Evolutionary conservation across 2,797 vertebrate species (phyloP).

Genomic region (Carcharodon carcharias): DNA sequence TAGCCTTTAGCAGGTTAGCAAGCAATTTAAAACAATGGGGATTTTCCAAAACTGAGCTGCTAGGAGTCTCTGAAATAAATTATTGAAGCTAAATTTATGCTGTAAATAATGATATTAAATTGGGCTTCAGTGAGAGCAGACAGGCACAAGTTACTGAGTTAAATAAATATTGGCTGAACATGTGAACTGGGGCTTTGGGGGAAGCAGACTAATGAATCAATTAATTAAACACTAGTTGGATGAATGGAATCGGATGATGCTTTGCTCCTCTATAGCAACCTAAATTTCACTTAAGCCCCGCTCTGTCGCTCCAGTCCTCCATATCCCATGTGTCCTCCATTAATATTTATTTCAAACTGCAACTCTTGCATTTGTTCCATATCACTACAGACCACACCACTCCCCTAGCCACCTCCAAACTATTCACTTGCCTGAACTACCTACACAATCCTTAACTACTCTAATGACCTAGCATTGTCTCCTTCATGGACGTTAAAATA

Average conservation of each 20-base stretch:
- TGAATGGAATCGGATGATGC: background rate
- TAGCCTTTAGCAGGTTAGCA: background rate
- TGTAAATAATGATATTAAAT: conserved; percentile 5
- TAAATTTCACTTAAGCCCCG: background rate
- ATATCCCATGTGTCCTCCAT: background rate
- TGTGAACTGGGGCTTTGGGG: background rate
- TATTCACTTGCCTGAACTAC: background rate
- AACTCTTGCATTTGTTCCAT: background rate
- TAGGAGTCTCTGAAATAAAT: background rate
- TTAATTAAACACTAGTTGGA: background rate
- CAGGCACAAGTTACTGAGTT: background rate
- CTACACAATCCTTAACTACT: background rate
- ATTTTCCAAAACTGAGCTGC: background rate
- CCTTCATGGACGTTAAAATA: too few relatives aligned
- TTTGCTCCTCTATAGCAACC: background rate
- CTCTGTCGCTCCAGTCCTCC: background rate
- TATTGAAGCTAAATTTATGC: background rate
- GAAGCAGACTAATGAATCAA: background rate
- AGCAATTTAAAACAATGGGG: background rate
- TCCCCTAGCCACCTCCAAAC: background rate
- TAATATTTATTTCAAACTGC: background rate
- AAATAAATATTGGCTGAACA: background rate
- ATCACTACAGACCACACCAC: background rate
- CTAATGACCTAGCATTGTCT: too few relatives aligned
- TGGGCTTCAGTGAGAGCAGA: background rate